Conservation (phyloP, 2,113 vertebrate species). For the Cyprinodon variegatus region DNA sequence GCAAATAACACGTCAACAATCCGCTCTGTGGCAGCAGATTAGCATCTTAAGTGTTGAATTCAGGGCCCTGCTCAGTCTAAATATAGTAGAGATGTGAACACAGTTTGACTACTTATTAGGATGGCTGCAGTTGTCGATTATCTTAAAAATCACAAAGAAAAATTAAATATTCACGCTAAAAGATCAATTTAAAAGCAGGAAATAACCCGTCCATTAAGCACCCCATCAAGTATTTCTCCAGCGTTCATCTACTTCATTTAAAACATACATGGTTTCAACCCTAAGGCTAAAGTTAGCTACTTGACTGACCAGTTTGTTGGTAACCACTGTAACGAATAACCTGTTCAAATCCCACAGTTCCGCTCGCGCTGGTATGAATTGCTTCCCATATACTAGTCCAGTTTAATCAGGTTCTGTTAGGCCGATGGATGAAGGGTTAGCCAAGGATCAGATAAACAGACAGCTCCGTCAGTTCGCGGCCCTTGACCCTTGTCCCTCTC, state of each 20-base stretch:
- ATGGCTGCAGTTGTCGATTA: conserved; percentile 35
- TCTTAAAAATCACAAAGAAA: conserved; percentile 41
- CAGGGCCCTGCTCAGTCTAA: conserved; percentile 60
- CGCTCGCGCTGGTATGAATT: background rate
- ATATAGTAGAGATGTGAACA: conserved; percentile 69
- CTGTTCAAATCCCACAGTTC: conserved; percentile 7
- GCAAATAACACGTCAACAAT: conserved; percentile 11
- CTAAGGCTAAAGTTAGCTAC: conserved; percentile 16
- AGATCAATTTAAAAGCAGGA: background rate
- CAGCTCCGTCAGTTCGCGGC: conserved; percentile 45
- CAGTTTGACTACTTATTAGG: conserved; percentile 61
- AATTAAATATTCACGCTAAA: conserved; percentile 2
- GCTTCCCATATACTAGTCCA: background rate
- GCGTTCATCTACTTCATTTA: background rate
- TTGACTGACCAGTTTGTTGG: conserved; percentile 26
- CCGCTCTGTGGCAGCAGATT: conserved; percentile 58
- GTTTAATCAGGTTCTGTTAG: background rate
- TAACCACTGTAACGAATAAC: conserved; percentile 11
- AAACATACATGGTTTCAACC: background rate
- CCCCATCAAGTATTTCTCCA: conserved; percentile 26
- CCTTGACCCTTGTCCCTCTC: conserved; percentile 69
- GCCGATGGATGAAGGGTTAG: background rate
- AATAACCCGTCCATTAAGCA: background rate
- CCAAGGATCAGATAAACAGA: conserved; percentile 61
- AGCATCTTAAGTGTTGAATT: conserved; percentile 49